Conservation (phyloP, 2,888 invertebrate genomes). For the Parasteatoda lunata region DNA sequence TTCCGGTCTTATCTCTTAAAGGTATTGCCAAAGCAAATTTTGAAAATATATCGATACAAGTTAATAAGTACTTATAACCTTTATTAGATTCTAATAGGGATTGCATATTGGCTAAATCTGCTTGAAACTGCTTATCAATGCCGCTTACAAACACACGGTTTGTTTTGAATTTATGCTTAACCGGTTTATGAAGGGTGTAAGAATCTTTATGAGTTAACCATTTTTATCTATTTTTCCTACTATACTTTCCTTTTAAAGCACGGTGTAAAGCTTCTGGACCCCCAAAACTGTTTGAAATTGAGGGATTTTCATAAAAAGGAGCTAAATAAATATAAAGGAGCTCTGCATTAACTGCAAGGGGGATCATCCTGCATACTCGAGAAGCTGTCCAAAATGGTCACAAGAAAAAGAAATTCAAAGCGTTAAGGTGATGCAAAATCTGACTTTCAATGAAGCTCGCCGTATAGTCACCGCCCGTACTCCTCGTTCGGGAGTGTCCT, state of each 20-base stretch:
- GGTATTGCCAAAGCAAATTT: too few species aligned
- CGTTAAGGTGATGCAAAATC: too few species aligned
- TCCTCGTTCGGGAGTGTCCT: too few species aligned
- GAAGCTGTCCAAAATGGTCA: too few species aligned
- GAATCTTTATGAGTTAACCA: conserved; percentile 51
- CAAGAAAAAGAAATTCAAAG: too few species aligned
- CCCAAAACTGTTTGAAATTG: conserved; percentile 19
- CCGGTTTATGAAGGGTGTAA: conserved; percentile 58
- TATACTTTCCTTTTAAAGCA: conserved; percentile 2
- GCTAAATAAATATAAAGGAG: too few species aligned
- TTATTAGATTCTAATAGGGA: conserved; percentile 62
- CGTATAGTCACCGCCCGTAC: too few species aligned
- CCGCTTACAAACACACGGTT: conserved; percentile 65
- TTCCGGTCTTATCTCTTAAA: too few species aligned
- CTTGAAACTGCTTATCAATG: conserved; percentile 70
- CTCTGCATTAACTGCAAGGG: too few species aligned
- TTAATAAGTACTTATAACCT: conserved; percentile 70
- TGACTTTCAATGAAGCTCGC: too few species aligned
- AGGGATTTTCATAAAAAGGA: conserved; percentile 47
- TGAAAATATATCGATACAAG: too few species aligned
- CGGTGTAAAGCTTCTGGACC: conserved; percentile 11
- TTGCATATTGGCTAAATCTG: conserved; percentile 70
- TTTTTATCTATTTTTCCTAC: conserved; percentile 29
- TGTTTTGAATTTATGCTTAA: conserved; percentile 42
- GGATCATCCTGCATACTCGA: too few species aligned